Percentiles rank a stretch among this genome's conserved stretches.
phyloP scores from a whole-genome alignment of 1,140 invertebrate genomes.

The Achroia grisella region DNA sequence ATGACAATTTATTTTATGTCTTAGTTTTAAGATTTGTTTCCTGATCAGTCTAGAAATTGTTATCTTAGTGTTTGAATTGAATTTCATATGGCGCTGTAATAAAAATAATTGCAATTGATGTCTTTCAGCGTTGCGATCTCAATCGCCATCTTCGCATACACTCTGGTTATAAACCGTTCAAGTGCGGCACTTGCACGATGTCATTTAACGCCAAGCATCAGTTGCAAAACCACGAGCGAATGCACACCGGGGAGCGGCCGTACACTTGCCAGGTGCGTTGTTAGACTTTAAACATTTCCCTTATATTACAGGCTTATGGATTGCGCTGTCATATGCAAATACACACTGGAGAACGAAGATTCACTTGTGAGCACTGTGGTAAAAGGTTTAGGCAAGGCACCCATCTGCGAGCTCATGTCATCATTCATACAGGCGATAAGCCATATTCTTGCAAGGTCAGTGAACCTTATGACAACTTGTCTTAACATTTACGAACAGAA shows the following conservation, averaged over 20 bases:
- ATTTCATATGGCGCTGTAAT: neutral
- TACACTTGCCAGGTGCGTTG: conserved; percentile 75
- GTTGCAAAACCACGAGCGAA: conserved; percentile 74
- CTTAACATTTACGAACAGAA: neutral
- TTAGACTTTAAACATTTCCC: no score
- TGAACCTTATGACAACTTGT: neutral
- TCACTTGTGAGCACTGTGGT: conserved; percentile 73
- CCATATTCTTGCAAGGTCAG: conserved; percentile 78
- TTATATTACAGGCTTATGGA: conserved; percentile 11
- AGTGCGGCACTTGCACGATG: conserved; percentile 71
- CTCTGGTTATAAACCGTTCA: conserved; percentile 71
- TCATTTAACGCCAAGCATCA: conserved; percentile 74
- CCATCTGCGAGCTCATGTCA: conserved; percentile 85
- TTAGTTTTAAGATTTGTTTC: no score
- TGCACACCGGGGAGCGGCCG: conserved; percentile 76
- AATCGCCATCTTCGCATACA: conserved; percentile 67
- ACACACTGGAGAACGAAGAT: conserved; percentile 72
- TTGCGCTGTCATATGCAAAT: conserved; percentile 68
- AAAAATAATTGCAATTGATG: conserved; percentile 20
- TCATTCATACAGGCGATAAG: conserved; percentile 82
- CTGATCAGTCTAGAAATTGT: no score
- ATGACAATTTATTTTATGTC: no score
- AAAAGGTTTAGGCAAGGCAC: conserved; percentile 88
- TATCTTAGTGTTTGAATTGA: no score
- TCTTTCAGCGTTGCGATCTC: conserved; percentile 64